A percentile compares a stretch with the other conserved stretches of the same genome.
phyloP scores from a whole-genome alignment of 2,797 vertebrate species.

The Epinephelus coioides region DNA sequence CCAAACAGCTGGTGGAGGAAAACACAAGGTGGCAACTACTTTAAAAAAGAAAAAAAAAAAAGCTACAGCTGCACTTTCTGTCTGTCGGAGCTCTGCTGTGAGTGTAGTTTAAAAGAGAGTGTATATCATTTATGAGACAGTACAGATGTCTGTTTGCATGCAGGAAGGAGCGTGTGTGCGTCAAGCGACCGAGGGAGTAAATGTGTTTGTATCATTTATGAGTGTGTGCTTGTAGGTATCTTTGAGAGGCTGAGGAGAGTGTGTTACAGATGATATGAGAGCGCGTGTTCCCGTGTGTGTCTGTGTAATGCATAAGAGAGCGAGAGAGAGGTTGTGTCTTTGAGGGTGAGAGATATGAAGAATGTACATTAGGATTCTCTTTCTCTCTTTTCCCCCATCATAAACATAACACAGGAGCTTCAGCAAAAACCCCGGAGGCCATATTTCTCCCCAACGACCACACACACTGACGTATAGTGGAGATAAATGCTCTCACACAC shows the following conservation, averaged over 20 bases:
- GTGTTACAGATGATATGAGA: constrained; percentile 27
- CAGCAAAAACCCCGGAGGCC: constrained; percentile 26
- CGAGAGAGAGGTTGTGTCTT: constrained; percentile 19
- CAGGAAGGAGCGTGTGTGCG: neutral
- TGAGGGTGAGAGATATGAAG: constrained; percentile 40
- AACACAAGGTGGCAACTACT: constrained; percentile 42
- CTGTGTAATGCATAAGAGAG: constrained; percentile 14
- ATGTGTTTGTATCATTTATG: constrained; percentile 17
- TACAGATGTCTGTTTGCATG: constrained; percentile 8
- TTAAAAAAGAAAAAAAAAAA: neutral
- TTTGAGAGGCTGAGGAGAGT: neutral
- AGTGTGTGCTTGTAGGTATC: constrained; percentile 22
- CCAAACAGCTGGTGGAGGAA: constrained; percentile 48
- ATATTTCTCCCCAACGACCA: constrained; percentile 62
- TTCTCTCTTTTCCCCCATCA: constrained; percentile 41
- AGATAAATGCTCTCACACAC: constrained; percentile 50
- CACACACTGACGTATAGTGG: constrained; percentile 28
- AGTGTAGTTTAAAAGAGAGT: constrained; percentile 17
- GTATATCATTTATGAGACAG: constrained; percentile 40
- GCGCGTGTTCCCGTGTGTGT: constrained; percentile 33
- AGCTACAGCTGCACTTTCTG: constrained; percentile 45
- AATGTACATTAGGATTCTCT: constrained; percentile 36
- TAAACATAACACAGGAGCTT: constrained; percentile 62
- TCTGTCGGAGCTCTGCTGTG: constrained; percentile 27
- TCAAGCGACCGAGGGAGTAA: neutral